Conservation (phyloP, 2,113 vertebrate genomes). For the Cairina moschata region DNA sequence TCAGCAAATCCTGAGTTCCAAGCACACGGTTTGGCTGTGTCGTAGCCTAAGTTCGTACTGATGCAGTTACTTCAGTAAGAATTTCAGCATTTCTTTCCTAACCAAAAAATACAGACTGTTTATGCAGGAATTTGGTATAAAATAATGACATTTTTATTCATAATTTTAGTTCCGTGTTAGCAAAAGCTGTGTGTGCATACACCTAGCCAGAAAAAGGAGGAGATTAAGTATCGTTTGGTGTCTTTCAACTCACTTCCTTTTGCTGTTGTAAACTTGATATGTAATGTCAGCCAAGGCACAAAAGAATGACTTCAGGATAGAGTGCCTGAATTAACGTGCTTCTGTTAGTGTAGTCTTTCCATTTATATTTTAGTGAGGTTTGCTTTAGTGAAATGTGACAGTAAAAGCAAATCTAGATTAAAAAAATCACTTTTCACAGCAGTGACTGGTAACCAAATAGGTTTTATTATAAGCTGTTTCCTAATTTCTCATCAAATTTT, state of each 20-base stretch:
- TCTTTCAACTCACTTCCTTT: background rate
- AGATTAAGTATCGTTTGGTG: background rate
- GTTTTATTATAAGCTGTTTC: background rate
- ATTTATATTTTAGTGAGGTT: slow-evolving; percentile 32
- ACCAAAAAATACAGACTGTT: background rate
- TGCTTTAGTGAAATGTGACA: background rate
- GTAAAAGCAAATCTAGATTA: background rate
- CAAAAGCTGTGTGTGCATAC: background rate
- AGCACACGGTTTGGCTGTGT: background rate
- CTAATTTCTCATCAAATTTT: background rate
- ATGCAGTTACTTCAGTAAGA: background rate
- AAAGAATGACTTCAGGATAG: slow-evolving; percentile 13
- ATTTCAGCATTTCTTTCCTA: background rate
- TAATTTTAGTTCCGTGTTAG: background rate
- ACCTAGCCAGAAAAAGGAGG: background rate
- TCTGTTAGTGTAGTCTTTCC: slow-evolving; percentile 38
- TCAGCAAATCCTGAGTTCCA: rapidly evolving
- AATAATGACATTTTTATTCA: background rate
- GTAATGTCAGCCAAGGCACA: slow-evolving; percentile 15
- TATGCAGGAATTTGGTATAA: background rate
- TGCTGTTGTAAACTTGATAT: slow-evolving; percentile 46
- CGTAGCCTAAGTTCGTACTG: background rate
- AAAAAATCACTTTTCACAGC: background rate
- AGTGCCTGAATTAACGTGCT: background rate
- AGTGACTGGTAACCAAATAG: background rate